Evolutionary conservation across 2,113 vertebrate genomes (phyloP), one percentile per base, ranked within the genome.

Genomic region (Excalfactoria chinensis): DNA sequence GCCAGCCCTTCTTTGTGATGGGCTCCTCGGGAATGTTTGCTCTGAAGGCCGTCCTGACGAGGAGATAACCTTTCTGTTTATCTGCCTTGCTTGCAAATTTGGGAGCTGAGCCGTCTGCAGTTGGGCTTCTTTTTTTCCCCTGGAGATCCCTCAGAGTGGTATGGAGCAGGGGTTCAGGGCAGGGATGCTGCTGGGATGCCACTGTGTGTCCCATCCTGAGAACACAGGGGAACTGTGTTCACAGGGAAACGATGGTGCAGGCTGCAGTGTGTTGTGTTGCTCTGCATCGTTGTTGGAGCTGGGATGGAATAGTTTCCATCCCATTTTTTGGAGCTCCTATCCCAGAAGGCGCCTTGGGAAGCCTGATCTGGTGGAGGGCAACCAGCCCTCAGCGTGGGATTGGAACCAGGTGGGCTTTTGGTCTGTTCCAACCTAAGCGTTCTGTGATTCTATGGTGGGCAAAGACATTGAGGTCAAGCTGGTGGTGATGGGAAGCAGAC

Each of bases 31-130:
- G 92, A 94, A 91, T 95, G 94, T 96, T 95, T 96, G 93, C 60
- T 95, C 88, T 23, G 10, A 94, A 95, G 91, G 93, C 85, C 4
- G 12, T 85, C 82, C 59, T 95, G 93, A 87, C 68, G 58, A 11
- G 19, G 71, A 94, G 95, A 96, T 96, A 96, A 96, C 91, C 78
- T 93, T 83, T 89, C 85, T 66, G 68, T 95, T 96, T 95, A 89
- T 95, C 63, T 91, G 87, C 87, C 68, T 96, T 72, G 51, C 37
- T 83, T 77, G 82, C 32, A 59, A 83, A 91, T 89, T 73, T 79
- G 22, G 78, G 87, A 67, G 25, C 67, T 95, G 85, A 89, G 59
- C 59, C 88, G 68, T 60, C 55, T 32, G 2, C 17, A 75, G 41
- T 63, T 69, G 80, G 5, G 30, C 35, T 66, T 68, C 79, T 93